A percentile compares a stretch with the other conserved stretches of the same genome.
Evolutionary conservation across 2,113 vertebrate species (phyloP).

Genomic region (Archilochus colubris): DNA sequence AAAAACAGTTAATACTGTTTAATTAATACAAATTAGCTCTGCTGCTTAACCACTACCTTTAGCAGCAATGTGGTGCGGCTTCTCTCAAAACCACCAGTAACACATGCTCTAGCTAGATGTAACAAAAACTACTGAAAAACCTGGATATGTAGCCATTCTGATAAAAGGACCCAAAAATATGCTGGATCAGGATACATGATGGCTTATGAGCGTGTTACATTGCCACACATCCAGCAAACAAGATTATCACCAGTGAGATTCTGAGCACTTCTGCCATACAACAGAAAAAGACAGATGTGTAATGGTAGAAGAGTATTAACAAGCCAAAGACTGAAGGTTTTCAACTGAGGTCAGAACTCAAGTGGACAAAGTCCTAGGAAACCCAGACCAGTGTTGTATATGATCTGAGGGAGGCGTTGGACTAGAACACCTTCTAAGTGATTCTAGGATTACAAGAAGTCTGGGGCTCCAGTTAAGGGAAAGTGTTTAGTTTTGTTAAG

Average conservation of each 20-base stretch:
- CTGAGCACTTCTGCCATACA: background rate
- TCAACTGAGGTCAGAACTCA: background rate
- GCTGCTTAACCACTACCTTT: background rate
- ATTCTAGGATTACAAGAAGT: background rate
- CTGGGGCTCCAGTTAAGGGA: background rate
- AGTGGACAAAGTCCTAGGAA: background rate
- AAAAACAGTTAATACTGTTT: background rate
- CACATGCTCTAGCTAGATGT: background rate
- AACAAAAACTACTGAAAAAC: background rate
- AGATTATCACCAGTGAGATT: background rate
- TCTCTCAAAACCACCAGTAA: background rate
- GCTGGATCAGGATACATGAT: background rate
- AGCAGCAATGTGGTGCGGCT: background rate
- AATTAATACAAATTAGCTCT: background rate
- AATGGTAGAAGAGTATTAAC: background rate
- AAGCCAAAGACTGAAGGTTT: background rate
- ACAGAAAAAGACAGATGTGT: background rate
- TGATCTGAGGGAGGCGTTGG: background rate
- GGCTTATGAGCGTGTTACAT: background rate
- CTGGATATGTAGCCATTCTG: background rate
- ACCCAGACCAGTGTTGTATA: background rate
- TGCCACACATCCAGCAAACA: background rate
- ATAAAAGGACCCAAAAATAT: background rate
- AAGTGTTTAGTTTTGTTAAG: background rate
- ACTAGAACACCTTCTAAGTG: background rate